phyloP scores from a whole-genome alignment of 2,888 invertebrate species.

The Coelinius sp. region DNA sequence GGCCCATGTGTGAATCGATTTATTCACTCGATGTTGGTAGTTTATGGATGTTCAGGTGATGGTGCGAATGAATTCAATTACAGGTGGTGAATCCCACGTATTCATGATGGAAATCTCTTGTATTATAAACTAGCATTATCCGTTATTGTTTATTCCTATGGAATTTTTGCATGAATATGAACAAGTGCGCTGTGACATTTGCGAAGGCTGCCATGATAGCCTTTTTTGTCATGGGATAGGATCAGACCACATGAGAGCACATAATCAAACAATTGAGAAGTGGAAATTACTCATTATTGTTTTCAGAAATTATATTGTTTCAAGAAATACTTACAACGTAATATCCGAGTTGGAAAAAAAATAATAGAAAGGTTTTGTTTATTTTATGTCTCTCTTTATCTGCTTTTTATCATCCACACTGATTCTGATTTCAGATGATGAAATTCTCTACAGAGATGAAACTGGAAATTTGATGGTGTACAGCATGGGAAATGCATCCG shows the following conservation, averaged over 20 bases:
- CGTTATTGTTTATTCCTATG: no score
- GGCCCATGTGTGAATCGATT: conserved; percentile 22
- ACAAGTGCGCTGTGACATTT: no score
- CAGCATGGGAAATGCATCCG: conserved; percentile 71
- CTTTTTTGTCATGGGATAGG: no score
- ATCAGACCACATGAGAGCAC: no score
- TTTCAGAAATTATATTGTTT: not conserved
- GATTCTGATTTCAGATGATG: conserved; percentile 73
- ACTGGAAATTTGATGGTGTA: conserved; percentile 75
- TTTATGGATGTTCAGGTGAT: conserved; percentile 23
- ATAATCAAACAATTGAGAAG: not conserved
- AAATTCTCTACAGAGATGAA: conserved; percentile 76
- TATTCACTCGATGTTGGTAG: not conserved
- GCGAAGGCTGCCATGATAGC: no score
- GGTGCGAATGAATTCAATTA: conserved; percentile 35
- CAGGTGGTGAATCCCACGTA: not conserved
- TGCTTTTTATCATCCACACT: not conserved
- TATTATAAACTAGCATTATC: no score
- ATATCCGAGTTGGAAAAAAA: no score
- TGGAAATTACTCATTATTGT: not conserved
- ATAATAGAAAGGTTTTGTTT: not conserved
- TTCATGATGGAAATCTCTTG: no score
- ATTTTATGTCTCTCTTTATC: not conserved
- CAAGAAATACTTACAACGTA: no score
- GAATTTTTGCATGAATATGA: no score